Evolutionary conservation across 2,888 invertebrate genomes (phyloP).

Genomic region (Xestobium rufovillosum): DNA sequence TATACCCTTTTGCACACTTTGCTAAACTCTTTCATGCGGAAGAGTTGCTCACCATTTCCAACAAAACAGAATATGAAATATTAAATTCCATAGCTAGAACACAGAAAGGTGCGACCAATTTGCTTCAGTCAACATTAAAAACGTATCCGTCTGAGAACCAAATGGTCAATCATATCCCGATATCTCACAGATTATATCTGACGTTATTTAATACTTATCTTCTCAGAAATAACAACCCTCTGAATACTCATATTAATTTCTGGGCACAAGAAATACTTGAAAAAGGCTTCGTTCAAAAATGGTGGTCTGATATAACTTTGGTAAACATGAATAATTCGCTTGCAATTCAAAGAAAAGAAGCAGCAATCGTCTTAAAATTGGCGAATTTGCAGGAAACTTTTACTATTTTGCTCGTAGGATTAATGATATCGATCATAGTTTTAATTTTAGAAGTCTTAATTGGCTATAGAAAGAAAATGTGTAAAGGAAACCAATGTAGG

Average conservation of each 20-base stretch:
- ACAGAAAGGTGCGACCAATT: constrained; percentile 11
- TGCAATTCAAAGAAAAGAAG: constrained; percentile 9
- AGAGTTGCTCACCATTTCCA: too few relatives aligned
- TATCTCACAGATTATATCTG: constrained; percentile 4
- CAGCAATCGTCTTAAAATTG: constrained; percentile 15
- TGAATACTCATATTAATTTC: constrained; percentile 20
- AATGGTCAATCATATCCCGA: neutral
- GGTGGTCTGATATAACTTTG: constrained; percentile 20
- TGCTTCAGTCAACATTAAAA: constrained; percentile 16
- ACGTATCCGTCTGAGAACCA: constrained; percentile 16
- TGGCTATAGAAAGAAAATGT: too few relatives aligned
- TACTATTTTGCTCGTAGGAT: constrained; percentile 18
- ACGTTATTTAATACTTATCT: constrained; percentile 22
- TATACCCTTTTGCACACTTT: too few relatives aligned
- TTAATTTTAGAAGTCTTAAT: constrained; percentile 21
- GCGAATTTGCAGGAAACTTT: constrained; percentile 25
- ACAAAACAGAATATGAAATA: constrained; percentile 14
- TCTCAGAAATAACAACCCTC: constrained; percentile 17
- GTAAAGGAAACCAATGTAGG: too few relatives aligned
- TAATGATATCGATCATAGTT: constrained; percentile 10
- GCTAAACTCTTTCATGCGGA: too few relatives aligned
- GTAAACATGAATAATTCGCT: constrained; percentile 12
- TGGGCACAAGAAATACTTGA: constrained; percentile 24
- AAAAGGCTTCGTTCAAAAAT: constrained; percentile 24
- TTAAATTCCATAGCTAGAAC: constrained; percentile 12